A percentile compares a stretch with the other conserved stretches of the same genome.
phyloP scores from a whole-genome alignment of 2,888 invertebrate genomes.

The Mythimna albipuncta region DNA sequence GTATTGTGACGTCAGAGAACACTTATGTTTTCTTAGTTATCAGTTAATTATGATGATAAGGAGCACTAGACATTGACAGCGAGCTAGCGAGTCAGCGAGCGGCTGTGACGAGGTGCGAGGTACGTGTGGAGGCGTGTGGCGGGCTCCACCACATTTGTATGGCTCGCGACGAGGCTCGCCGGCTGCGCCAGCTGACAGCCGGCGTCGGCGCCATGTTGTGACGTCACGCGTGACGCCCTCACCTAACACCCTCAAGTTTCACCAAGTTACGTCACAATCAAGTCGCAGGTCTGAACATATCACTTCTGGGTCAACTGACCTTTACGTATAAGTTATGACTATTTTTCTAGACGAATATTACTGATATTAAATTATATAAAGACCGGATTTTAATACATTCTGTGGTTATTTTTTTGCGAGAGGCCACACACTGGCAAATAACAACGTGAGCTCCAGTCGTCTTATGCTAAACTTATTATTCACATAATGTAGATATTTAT shows the following conservation, averaged over 20 bases:
- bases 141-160: slow-evolving; percentile 70
- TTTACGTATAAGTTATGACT: slow-evolving; percentile 11
- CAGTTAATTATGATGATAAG: slow-evolving; percentile 79
- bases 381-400: slow-evolving; percentile 15
- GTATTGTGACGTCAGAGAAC: slow-evolving; percentile 69
- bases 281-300: not conserved
- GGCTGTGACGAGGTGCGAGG: slow-evolving; percentile 68
- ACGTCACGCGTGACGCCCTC: slow-evolving; percentile 56
- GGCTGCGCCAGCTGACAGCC: slow-evolving; percentile 63
- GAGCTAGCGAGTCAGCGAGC: slow-evolving; percentile 74
- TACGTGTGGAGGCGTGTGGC: slow-evolving; percentile 79
- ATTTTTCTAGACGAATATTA: slow-evolving; percentile 6
- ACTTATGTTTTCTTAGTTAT: slow-evolving; percentile 76
- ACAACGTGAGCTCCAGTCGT: slow-evolving; percentile 34
- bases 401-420: slow-evolving; percentile 3
- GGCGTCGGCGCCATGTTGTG: slow-evolving; percentile 44
- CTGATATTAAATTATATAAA: slow-evolving; percentile 10
- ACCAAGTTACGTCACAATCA: slow-evolving; percentile 55
- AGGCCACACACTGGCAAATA: slow-evolving; percentile 29
- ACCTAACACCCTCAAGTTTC: slow-evolving; percentile 44
- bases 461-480: slow-evolving; percentile 16
- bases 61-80: slow-evolving; percentile 64
- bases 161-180: slow-evolving; percentile 65
- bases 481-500: not conserved
- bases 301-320: slow-evolving; percentile 41